Conservation (phyloP, 2,113 vertebrate genomes). For the Ctenodactylus gundi region DNA sequence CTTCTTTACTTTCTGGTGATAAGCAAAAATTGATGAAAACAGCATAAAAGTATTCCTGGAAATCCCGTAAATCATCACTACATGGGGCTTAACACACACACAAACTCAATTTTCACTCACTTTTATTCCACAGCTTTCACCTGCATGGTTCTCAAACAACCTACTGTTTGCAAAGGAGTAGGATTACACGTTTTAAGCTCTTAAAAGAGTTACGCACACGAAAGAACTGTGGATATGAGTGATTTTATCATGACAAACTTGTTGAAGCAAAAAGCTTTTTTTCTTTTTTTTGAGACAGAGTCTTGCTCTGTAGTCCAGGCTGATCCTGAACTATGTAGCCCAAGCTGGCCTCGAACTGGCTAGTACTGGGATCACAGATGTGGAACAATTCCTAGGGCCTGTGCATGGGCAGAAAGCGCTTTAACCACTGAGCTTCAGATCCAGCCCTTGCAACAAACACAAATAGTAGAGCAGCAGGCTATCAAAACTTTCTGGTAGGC, state of each 20-base stretch:
- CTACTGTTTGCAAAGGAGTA: neutral
- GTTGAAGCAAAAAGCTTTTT: too few relatives aligned
- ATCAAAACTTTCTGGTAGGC: neutral
- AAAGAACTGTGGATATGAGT: neutral
- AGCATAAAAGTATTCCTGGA: neutral
- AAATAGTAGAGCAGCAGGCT: neutral
- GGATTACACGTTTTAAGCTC: neutral
- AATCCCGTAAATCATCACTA: constrained; percentile 31
- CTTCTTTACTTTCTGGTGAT: neutral
- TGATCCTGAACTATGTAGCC: too few relatives aligned
- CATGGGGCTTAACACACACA: neutral
- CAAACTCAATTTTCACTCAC: neutral
- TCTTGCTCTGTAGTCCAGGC: too few relatives aligned
- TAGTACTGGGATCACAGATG: too few relatives aligned
- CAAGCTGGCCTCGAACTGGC: too few relatives aligned
- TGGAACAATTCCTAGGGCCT: too few relatives aligned
- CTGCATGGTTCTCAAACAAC: neutral
- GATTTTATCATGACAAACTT: neutral
- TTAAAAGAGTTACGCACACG: neutral
- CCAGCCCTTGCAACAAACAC: too few relatives aligned
- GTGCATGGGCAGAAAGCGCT: too few relatives aligned
- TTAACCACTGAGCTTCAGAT: too few relatives aligned
- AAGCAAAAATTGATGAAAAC: neutral
- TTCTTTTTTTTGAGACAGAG: too few relatives aligned
- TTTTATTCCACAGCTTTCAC: constrained; percentile 32